Conservation (phyloP, 2,797 vertebrate genomes). For the Macroramphosus scolopax region DNA sequence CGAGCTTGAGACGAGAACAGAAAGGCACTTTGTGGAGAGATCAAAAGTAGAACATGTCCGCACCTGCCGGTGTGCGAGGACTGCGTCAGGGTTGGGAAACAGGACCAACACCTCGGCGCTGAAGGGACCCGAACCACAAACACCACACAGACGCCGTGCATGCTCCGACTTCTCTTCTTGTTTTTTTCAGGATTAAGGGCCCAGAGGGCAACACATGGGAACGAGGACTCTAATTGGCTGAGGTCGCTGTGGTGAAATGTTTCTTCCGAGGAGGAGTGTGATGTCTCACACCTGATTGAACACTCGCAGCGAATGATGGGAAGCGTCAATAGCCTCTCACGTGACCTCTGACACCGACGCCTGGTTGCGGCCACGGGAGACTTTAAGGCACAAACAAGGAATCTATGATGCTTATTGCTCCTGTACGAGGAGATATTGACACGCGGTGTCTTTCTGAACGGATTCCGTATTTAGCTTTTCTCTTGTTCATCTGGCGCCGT, state of each 20-base stretch:
- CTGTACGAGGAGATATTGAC: slow-evolving; percentile 3
- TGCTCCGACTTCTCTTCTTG: slow-evolving; percentile 26
- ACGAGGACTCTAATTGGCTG: slow-evolving; percentile 16
- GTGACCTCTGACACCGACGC: slow-evolving; percentile 17
- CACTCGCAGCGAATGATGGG: slow-evolving; percentile 7
- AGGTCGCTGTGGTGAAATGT: slow-evolving; percentile 23
- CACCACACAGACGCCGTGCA: slow-evolving; percentile 4
- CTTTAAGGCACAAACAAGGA: slow-evolving; percentile 1
- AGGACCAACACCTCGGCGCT: slow-evolving; percentile 21
- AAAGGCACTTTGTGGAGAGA: slow-evolving; percentile 65
- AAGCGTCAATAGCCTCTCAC: not conserved
- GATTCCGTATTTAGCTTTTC: too few relatives aligned
- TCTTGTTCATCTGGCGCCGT: too few relatives aligned
- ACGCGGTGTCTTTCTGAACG: not conserved
- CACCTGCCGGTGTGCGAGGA: slow-evolving; percentile 67
- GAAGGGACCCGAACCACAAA: slow-evolving; percentile 14
- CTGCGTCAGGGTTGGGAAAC: slow-evolving; percentile 30
- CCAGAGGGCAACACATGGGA: slow-evolving; percentile 2
- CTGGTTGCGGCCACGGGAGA: not conserved
- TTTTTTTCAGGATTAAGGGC: slow-evolving; percentile 2
- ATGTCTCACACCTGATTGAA: slow-evolving; percentile 26
- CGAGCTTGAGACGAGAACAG: slow-evolving; percentile 56
- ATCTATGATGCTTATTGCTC: not conserved
- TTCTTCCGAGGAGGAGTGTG: slow-evolving; percentile 15
- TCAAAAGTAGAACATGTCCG: slow-evolving; percentile 74